phyloP scores from a whole-genome alignment of 2,113 vertebrate genomes.

The Chunga burmeisteri region DNA sequence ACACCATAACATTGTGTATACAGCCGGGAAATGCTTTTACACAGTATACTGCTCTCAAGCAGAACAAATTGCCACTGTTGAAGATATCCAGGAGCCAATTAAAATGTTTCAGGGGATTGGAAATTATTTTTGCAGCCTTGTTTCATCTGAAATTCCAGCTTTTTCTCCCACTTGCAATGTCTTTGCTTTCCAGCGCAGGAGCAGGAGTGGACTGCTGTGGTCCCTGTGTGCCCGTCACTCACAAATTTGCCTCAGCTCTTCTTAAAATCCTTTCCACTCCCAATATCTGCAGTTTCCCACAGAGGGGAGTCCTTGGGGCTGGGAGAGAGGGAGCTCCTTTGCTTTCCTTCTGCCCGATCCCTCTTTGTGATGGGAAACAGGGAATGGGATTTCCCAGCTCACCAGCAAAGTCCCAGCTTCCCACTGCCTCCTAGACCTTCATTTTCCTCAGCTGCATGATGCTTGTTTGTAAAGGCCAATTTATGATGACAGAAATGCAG shows the following conservation, averaged over 20 bases:
- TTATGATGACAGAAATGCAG: background rate
- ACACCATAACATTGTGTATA: background rate
- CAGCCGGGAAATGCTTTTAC: background rate
- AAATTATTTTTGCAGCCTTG: background rate
- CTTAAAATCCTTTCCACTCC: background rate
- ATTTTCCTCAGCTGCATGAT: background rate
- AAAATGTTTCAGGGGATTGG: background rate
- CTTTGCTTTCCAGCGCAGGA: background rate
- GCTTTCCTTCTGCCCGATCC: background rate
- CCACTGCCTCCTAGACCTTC: fast-evolving
- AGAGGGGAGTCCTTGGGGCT: background rate
- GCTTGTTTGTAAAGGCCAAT: background rate
- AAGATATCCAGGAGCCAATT: background rate
- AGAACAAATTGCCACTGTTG: background rate
- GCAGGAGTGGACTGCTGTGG: fast-evolving
- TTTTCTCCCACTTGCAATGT: background rate
- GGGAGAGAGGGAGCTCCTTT: background rate
- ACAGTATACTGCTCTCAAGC: fast-evolving
- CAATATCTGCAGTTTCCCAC: fast-evolving
- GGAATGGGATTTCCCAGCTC: background rate
- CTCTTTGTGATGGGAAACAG: background rate
- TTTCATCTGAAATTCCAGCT: background rate
- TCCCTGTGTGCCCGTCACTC: background rate
- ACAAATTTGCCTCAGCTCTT: background rate
- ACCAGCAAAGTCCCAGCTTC: background rate